phyloP scores from a whole-genome alignment of 2,797 vertebrate species.

The Yasuhikotakia modesta region DNA sequence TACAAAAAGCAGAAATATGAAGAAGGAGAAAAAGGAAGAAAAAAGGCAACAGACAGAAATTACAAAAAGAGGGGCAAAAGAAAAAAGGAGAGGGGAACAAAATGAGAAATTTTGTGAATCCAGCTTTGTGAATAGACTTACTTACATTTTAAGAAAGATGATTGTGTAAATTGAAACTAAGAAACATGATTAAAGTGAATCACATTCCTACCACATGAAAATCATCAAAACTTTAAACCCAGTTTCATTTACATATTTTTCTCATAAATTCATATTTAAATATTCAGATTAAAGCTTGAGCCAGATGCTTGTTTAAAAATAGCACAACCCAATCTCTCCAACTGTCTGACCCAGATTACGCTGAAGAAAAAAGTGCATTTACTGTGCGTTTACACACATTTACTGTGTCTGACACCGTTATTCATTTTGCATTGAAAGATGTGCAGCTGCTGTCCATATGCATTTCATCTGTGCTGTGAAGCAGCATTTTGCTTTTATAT shows the following conservation, averaged over 20 bases:
- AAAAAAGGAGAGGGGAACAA: constrained; percentile 16
- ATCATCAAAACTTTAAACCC: constrained; percentile 62
- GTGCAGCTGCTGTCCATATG: constrained; percentile 45
- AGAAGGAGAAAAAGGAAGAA: constrained; percentile 12
- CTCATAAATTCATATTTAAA: constrained; percentile 74
- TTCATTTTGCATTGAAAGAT: constrained; percentile 62
- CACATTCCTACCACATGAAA: constrained; percentile 52
- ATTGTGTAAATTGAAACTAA: neutral
- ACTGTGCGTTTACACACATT: constrained; percentile 50
- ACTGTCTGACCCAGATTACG: constrained; percentile 83
- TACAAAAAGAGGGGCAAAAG: constrained; percentile 1
- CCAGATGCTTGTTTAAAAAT: constrained; percentile 78
- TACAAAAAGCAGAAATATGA: constrained; percentile 66
- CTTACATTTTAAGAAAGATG: neutral
- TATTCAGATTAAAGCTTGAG: constrained; percentile 73
- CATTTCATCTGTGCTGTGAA: constrained; percentile 43
- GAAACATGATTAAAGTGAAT: constrained; percentile 32
- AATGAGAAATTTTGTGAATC: constrained; percentile 54
- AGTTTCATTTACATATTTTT: constrained; percentile 65
- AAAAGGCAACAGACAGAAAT: neutral
- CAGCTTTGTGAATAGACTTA: too few relatives aligned
- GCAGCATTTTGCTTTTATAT: constrained; percentile 1
- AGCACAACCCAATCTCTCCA: constrained; percentile 77
- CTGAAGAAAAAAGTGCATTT: constrained; percentile 60
- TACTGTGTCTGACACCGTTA: constrained; percentile 49